Evolutionary conservation across 2,888 invertebrate genomes (phyloP).

Genomic region (Nomada fucata): DNA sequence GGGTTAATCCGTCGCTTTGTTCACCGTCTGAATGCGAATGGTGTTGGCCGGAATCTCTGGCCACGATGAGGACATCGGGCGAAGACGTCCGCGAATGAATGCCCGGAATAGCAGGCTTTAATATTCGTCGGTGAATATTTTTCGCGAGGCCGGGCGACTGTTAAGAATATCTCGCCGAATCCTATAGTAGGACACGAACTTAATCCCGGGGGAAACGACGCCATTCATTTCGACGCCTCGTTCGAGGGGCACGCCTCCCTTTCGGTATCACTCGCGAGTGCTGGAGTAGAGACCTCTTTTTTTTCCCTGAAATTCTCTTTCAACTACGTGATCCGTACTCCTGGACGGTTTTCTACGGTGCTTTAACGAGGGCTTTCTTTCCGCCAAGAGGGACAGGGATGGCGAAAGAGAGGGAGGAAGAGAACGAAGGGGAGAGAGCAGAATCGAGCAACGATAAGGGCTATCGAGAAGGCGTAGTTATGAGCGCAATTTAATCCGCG

Average conservation of each 20-base stretch:
- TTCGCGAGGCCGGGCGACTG: neutral
- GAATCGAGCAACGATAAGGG: constrained; percentile 26
- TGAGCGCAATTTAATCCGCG: constrained; percentile 42
- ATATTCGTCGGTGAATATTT: constrained; percentile 50
- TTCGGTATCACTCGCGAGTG: constrained; percentile 43
- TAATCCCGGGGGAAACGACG: constrained; percentile 60
- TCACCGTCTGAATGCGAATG: constrained; percentile 6
- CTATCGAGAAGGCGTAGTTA: constrained; percentile 40
- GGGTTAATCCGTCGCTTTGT: constrained; percentile 16
- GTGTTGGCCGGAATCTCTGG: neutral
- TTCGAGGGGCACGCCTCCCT: constrained; percentile 30
- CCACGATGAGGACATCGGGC: constrained; percentile 4
- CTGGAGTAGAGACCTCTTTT: constrained; percentile 21
- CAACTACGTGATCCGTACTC: constrained; percentile 36
- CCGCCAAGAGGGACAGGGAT: neutral
- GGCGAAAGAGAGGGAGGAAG: neutral
- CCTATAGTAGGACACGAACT: constrained; percentile 51
- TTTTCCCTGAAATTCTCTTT: constrained; percentile 31
- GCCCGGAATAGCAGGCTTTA: constrained; percentile 25
- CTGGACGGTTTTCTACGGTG: constrained; percentile 27
- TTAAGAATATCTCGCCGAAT: constrained; percentile 35
- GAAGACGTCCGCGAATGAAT: constrained; percentile 37
- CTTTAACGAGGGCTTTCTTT: constrained; percentile 60
- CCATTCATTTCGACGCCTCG: constrained; percentile 56
- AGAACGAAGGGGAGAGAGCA: neutral